Evolutionary conservation across 35 echinoderm and acorn worm species (phyloP), one percentile per base, ranked within the genome.

Genomic region (Holothuria glaberrima): DNA sequence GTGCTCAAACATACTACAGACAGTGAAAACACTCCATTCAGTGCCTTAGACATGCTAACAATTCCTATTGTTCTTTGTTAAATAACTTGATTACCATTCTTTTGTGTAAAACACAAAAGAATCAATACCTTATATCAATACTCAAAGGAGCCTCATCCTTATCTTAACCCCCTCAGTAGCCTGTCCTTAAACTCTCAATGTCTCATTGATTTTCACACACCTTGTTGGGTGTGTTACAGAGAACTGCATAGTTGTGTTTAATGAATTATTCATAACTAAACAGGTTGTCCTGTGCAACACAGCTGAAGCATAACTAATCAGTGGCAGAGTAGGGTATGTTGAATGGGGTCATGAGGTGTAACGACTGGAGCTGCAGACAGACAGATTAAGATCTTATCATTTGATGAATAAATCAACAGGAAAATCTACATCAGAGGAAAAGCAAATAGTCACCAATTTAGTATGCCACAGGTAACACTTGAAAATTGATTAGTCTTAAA

Each of bases 211-310:
- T 75, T 35, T 38, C 44, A 34, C 17, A 75, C 71, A 75, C 71
- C 29, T n/a, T 19, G 22, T 4, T 20, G 44, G 34, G 20, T 6
- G 25, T n/a, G 71, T 41, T 32, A 38, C 6, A 22, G 41, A 75
- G 21, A 32, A 75, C 44, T 45, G 71, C 21, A 38, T n/a, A 38
- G 16, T 75, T 41, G 12, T 31, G 16, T 1, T 17, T 54, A 20
- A 38, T 69, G 21, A 75, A 38, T 32, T 2, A 20, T 36, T 41
- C 33, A 34, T 38, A 21, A 38, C 9, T 16, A 17, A 75, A 21
- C 71, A 75, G 71, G 71, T 75, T 75, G 71, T 75, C 71, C 29
- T 75, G 71, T 75, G 71, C 71, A 38, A 75, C 71, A 38, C 29
- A 17, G 41, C 34, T 38, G 21, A 38, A 19, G 71, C 34, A n/a